Base-by-base conservation (phyloP, 1,140 invertebrate species). In the Drosophila elegans region DNA sequence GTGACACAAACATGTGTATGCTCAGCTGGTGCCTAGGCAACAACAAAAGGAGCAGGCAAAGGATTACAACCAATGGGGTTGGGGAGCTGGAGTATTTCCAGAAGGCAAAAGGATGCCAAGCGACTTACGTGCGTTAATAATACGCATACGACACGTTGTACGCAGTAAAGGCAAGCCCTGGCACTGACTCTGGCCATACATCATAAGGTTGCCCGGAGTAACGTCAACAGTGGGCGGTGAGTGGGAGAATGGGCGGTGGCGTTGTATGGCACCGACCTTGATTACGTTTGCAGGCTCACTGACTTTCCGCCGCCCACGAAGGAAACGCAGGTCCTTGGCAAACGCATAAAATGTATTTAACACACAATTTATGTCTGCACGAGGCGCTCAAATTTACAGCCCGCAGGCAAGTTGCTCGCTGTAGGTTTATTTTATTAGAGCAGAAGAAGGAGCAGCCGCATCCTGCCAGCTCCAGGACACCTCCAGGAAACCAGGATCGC, bases 281-380 rank as follows among this genome's bases (percentile, higher is more conserved):
- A 88, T 88, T 88, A 81, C 79, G 83, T 80, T 79, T 88, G 66
- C 84, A 83, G 78, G 72, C 79, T 71, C 66, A 89, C 84, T 88
- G 84, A 89, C 76, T 88, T 74, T 54, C 51, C 32, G 11, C 38
- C 32, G 11, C 38, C 27, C 25, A 41, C 10, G 32, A 13, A 53
- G 61, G 41, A 21, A 36, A 36, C 27, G 44, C 38, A 42, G 49
- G 52, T 69, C 74, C 74, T 77, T 69, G 75, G 57, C 57, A 74
- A 83, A 83, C 83, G 83, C 83, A 88, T 88, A 88, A 88, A 88
- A 88, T 88, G 83, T 88, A 89, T 88, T 88, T 88, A 88, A 83
- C 83, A 88, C 83, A 88, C 83, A 88, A 88, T 88, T 88, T 88
- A 88, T 88, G 83, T 88, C 76, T 88, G 83, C 75, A 80, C 72